A percentile compares a stretch with the other conserved stretches of the same genome.
These are phyloP conservation scores for Spinibarbus caldwelli DNA, from an alignment of 2,797 vertebrate species.

Conservation along the genomic window DNA sequence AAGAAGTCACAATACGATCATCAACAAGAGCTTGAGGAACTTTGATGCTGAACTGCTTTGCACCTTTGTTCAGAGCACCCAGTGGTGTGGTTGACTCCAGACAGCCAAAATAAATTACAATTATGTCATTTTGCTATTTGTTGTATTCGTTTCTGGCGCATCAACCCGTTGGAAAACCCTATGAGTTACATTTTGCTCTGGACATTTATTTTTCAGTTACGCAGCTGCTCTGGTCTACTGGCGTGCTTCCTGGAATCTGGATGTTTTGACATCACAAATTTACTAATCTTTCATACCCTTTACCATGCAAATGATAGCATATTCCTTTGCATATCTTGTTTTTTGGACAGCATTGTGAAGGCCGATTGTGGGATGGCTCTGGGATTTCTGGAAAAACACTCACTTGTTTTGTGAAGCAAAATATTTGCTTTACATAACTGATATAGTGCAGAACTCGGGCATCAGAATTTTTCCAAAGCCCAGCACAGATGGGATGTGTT, in stretches of 20 bases:
- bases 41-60: slow-evolving; percentile 24
- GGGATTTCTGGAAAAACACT: slow-evolving; percentile 2
- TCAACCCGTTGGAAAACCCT: slow-evolving; percentile 52
- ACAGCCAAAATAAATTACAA: slow-evolving; percentile 32
- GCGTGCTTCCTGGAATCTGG: slow-evolving; percentile 65
- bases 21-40: background rate
- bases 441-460: slow-evolving; percentile 8
- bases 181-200: background rate
- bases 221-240: slow-evolving; percentile 34
- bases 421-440: slow-evolving; percentile 39
- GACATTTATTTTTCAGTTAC: slow-evolving; percentile 54
- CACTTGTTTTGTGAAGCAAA: slow-evolving; percentile 8
- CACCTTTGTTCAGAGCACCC: slow-evolving; percentile 12
- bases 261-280: slow-evolving; percentile 58
- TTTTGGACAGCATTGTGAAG: slow-evolving; percentile 57
- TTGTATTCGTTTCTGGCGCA: background rate
- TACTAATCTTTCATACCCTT: slow-evolving; percentile 64
- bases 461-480: slow-evolving; percentile 31
- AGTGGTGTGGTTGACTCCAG: slow-evolving; percentile 27
- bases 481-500: slow-evolving; percentile 17
- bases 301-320: slow-evolving; percentile 62
- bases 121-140: slow-evolving; percentile 18
- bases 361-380: slow-evolving; percentile 48
- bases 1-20: slow-evolving; percentile 6
- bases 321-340: slow-evolving; percentile 41